Evolutionary conservation across 2,797 vertebrate genomes (phyloP).

Genomic region (Alauda arvensis): DNA sequence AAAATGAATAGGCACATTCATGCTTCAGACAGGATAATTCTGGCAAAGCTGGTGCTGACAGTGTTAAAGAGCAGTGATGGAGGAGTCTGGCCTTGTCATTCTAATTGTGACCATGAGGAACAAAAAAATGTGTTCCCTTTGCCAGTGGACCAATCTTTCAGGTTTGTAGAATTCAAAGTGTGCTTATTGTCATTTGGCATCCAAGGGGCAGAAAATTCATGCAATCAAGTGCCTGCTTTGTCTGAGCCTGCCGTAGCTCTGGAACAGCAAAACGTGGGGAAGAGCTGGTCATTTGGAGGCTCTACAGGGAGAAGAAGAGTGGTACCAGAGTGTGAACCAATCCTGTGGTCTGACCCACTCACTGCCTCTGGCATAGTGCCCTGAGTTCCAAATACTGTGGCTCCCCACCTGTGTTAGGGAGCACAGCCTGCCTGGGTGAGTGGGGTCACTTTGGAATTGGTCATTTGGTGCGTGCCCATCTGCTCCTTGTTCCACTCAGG

Average conservation of each 20-base stretch:
- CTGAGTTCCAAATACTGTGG: neutral
- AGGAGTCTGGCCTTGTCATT: constrained; percentile 65
- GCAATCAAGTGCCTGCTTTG: neutral
- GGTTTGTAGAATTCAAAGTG: constrained; percentile 20
- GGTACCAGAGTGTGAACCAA: neutral
- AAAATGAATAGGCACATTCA: constrained; percentile 67
- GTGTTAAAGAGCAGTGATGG: constrained; percentile 64
- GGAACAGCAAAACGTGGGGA: neutral
- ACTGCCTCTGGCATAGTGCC: neutral
- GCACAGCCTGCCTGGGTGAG: neutral
- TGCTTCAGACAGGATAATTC: constrained; percentile 67
- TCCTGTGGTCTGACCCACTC: neutral
- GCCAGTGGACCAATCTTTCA: constrained; percentile 21
- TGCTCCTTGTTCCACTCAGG: neutral
- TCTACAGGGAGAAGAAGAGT: neutral
- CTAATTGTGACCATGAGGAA: constrained; percentile 65
- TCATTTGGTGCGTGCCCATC: fast-evolving
- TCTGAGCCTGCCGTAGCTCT: neutral
- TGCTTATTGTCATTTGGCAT: neutral
- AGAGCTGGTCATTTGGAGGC: neutral
- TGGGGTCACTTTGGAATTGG: neutral
- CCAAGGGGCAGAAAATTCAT: neutral
- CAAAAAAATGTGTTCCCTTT: constrained; percentile 47
- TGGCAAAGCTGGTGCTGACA: constrained; percentile 64
- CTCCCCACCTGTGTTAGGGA: neutral